These are phyloP conservation scores for Paradisaea rubra DNA, from an alignment of 2,113 vertebrate genomes.

Conservation along the genomic window DNA sequence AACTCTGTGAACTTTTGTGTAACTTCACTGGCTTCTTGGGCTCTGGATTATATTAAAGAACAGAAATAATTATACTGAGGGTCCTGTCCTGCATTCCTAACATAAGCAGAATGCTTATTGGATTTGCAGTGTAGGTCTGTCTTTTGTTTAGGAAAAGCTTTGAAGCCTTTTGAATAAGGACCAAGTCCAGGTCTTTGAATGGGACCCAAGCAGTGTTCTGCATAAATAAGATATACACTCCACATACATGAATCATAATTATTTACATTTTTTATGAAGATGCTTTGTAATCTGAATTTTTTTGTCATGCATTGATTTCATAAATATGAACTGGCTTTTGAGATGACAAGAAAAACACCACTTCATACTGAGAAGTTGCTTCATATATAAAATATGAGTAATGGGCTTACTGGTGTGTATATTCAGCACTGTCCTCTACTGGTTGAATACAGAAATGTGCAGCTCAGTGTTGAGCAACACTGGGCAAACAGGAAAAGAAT, in stretches of 20 bases:
- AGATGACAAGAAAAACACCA: neutral
- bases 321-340: neutral
- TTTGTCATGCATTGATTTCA: neutral
- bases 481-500: neutral
- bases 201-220: neutral
- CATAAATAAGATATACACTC: neutral
- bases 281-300: neutral
- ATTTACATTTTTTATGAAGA: neutral
- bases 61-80: constrained; percentile 23
- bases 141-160: constrained; percentile 40
- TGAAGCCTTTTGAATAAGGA: neutral
- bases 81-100: constrained; percentile 39
- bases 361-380: neutral
- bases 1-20: neutral
- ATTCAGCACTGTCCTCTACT: constrained; percentile 36
- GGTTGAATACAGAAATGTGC: neutral
- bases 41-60: constrained; percentile 34
- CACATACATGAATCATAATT: neutral
- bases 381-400: neutral
- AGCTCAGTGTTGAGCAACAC: neutral
- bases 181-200: neutral
- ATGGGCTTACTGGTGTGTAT: neutral
- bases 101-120: constrained; percentile 35
- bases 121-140: constrained; percentile 38
- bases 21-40: neutral